Conservation (phyloP, 1,140 invertebrate genomes). For the Pachyrhynchus sulphureomaculatus region DNA sequence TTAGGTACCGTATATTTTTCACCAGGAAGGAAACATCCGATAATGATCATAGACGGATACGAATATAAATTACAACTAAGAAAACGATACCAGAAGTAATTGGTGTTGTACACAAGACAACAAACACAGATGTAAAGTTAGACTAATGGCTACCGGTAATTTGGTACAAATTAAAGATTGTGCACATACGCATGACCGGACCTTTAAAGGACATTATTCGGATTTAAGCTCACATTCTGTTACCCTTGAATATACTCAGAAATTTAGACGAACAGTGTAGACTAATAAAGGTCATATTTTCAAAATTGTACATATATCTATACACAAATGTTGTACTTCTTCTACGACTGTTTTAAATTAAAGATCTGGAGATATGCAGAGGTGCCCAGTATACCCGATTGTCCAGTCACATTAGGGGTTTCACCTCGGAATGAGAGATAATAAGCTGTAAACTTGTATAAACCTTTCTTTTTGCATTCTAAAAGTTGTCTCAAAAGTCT, state of each 20-base stretch:
- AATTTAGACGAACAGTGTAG: constrained; percentile 3
- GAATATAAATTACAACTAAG: constrained; percentile 27
- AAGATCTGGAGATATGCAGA: too few relatives aligned
- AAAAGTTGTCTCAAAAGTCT: too few relatives aligned
- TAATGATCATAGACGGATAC: constrained; percentile 33
- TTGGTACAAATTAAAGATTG: constrained; percentile 25
- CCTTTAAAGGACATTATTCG: constrained; percentile 23
- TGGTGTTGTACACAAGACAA: constrained; percentile 26
- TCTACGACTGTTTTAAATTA: too few relatives aligned
- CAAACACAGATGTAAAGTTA: constrained; percentile 27
- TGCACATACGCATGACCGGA: constrained; percentile 32
- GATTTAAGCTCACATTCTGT: neutral
- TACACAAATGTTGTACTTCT: too few relatives aligned
- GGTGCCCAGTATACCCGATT: too few relatives aligned
- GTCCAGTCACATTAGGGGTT: too few relatives aligned
- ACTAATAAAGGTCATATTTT: neutral
- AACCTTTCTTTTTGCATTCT: too few relatives aligned
- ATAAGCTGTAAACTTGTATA: too few relatives aligned
- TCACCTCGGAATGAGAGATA: too few relatives aligned
- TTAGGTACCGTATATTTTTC: constrained; percentile 34
- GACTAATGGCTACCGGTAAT: constrained; percentile 28
- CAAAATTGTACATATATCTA: too few relatives aligned
- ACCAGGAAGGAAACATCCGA: constrained; percentile 33
- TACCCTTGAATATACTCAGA: constrained; percentile 2
- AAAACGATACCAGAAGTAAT: constrained; percentile 9